A percentile compares a stretch with the other conserved stretches of the same genome.
These are phyloP conservation scores for Cosmopolites sordidus DNA, from an alignment of 2,888 invertebrate genomes.

Conservation along the genomic window DNA sequence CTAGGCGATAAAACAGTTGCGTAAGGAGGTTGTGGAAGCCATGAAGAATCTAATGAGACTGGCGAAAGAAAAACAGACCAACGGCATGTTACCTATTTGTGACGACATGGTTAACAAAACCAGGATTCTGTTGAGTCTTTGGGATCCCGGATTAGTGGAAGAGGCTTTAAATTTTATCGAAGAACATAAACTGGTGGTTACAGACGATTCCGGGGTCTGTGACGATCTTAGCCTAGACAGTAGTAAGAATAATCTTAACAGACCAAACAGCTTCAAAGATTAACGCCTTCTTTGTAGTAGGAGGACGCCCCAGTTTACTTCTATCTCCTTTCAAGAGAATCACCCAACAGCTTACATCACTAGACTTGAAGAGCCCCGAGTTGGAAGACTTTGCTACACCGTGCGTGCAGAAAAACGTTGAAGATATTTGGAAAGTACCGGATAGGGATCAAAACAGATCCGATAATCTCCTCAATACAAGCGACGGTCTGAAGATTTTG, in stretches of 20 bases:
- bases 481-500: conserved; percentile 43
- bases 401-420: conserved; percentile 59
- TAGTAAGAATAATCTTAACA: too few species aligned
- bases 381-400: conserved; percentile 67
- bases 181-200: conserved; percentile 60
- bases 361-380: conserved; percentile 69
- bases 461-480: conserved; percentile 42
- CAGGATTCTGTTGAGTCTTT: conserved; percentile 71
- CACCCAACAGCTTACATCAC: conserved; percentile 69
- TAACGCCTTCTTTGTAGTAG: conserved; percentile 6
- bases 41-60: conserved; percentile 71
- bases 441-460: conserved; percentile 30
- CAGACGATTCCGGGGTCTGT: conserved; percentile 44
- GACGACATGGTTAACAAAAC: conserved; percentile 77
- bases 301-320: conserved; percentile 38
- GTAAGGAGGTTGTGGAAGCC: conserved; percentile 71
- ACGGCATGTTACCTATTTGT: conserved; percentile 70
- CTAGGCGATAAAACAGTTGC: conserved; percentile 67
- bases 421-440: conserved; percentile 58
- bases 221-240: conserved; percentile 43
- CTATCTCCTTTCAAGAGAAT: conserved; percentile 72
- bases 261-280: too few species aligned
- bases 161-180: conserved; percentile 81
- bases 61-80: conserved; percentile 69
- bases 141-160: conserved; percentile 82